Conservation (phyloP, 2,113 vertebrate genomes). For the Paedocypris sp. region DNA sequence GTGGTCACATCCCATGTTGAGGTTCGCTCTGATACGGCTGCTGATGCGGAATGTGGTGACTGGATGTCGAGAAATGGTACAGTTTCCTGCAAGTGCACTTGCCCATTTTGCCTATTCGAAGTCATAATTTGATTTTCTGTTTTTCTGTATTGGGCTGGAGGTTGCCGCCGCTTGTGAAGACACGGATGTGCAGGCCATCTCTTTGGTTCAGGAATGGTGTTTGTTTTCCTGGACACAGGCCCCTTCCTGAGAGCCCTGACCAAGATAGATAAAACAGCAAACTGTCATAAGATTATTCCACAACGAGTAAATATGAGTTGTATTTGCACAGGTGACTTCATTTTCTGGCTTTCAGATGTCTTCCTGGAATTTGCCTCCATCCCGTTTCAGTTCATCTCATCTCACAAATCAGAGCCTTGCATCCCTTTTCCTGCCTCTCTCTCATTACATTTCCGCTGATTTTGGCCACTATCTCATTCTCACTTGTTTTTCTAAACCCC, state of each 20-base stretch:
- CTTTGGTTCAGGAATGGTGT: conserved; percentile 6
- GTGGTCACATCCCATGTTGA: conserved; percentile 47
- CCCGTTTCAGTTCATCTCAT: conserved; percentile 31
- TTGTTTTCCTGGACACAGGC: conserved; percentile 20
- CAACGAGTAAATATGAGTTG: conserved; percentile 27
- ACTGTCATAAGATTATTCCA: conserved; percentile 27
- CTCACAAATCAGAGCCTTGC: conserved; percentile 38
- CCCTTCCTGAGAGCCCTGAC: conserved; percentile 21
- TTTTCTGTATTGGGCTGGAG: conserved; percentile 1
- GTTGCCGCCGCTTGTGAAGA: background rate
- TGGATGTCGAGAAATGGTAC: conserved; percentile 4
- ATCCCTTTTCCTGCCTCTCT: conserved; percentile 39
- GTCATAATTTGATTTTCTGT: background rate
- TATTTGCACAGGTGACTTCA: conserved; percentile 43
- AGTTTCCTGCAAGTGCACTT: background rate
- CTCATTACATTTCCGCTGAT: conserved; percentile 34
- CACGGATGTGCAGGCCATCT: background rate
- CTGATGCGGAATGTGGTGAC: conserved; percentile 31
- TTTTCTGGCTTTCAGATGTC: conserved; percentile 26
- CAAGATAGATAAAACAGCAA: conserved; percentile 15
- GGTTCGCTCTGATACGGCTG: conserved; percentile 33
- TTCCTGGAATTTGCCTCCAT: conserved; percentile 29
- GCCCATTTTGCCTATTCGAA: background rate
- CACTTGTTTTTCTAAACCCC: conserved; percentile 70
- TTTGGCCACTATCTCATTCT: conserved; percentile 59